Evolutionary conservation across 2,797 vertebrate genomes (phyloP).

Genomic region (Eremophila alpestris): DNA sequence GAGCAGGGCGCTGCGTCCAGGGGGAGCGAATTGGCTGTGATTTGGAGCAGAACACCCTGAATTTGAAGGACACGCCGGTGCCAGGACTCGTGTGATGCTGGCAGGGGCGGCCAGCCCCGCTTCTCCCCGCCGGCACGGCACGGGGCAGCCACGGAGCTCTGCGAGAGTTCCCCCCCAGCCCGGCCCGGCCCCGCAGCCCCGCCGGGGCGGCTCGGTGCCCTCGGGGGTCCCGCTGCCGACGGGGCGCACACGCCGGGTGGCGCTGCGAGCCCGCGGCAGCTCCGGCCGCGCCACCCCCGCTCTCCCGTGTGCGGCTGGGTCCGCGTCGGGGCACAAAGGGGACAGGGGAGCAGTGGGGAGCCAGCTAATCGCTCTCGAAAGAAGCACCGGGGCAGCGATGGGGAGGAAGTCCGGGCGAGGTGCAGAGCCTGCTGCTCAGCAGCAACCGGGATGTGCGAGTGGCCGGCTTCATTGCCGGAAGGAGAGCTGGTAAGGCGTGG

Average conservation of each 20-base stretch:
- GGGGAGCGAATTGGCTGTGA: background rate
- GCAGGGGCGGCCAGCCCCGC: too few relatives aligned
- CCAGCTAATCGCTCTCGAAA: too few relatives aligned
- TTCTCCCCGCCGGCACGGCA: background rate
- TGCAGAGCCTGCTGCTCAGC: background rate
- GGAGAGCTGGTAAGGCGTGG: background rate
- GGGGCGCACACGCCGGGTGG: slow-evolving; percentile 11
- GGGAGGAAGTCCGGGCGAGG: background rate
- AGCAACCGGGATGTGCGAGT: background rate
- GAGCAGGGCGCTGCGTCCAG: background rate
- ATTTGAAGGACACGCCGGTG: background rate
- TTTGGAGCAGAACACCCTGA: background rate
- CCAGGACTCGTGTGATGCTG: background rate
- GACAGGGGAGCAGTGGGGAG: accelerated
- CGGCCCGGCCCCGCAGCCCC: background rate
- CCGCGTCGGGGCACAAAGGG: too few relatives aligned
- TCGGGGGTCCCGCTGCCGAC: background rate
- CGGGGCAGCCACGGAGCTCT: background rate
- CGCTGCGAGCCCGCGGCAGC: slow-evolving; percentile 14
- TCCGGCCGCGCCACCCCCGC: too few relatives aligned
- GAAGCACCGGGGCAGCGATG: background rate
- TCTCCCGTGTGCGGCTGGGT: accelerated
- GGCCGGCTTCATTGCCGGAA: background rate
- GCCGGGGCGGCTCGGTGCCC: background rate
- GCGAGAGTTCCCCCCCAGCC: accelerated